Percentiles rank a stretch among this genome's conserved stretches.
Conservation (phyloP, 2,797 vertebrate species). For the Urocyon cinereoargenteus region DNA sequence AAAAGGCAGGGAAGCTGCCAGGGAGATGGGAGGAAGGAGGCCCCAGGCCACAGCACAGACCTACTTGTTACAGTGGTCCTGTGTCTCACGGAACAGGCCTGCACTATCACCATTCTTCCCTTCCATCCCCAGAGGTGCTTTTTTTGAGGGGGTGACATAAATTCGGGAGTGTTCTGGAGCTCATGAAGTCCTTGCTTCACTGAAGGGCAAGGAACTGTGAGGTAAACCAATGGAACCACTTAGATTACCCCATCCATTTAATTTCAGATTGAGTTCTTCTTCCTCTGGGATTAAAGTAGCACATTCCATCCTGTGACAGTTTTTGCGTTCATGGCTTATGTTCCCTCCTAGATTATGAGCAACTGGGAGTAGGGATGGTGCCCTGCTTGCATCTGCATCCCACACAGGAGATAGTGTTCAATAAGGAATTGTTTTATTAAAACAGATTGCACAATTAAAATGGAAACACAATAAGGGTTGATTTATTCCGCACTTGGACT, state of each 20-base stretch:
- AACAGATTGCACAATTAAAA: neutral
- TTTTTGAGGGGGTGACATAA: neutral
- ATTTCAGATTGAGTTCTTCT: neutral
- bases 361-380: rapidly evolving
- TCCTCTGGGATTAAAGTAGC: neutral
- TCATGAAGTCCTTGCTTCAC: neutral
- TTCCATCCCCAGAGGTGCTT: neutral
- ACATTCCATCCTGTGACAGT: neutral
- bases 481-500: neutral
- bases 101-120: neutral
- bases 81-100: rapidly evolving
- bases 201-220: neutral
- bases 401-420: neutral
- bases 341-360: neutral
- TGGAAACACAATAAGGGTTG: neutral
- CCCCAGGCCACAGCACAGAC: neutral
- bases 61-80: neutral
- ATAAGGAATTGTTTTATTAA: neutral
- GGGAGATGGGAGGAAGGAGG: neutral
- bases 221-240: neutral
- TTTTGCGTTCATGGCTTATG: neutral
- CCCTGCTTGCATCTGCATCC: neutral
- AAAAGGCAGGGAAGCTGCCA: neutral
- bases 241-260: too few relatives aligned
- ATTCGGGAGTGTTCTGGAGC: neutral